These are phyloP conservation scores for Triplophysa rosa DNA, from an alignment of 2,113 vertebrate species.

Conservation along the genomic window DNA sequence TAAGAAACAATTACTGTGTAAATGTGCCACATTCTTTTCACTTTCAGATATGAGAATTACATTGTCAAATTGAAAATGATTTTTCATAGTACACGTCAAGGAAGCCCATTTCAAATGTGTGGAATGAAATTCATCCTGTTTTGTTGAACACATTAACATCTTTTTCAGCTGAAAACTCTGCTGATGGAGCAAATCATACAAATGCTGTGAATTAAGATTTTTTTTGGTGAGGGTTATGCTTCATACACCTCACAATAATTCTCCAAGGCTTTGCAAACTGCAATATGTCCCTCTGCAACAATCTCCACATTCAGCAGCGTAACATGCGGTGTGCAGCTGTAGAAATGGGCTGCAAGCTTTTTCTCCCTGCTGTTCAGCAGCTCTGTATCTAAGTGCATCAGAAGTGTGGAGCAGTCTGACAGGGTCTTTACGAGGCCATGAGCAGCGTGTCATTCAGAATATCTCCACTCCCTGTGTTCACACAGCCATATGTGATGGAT, in stretches of 20 bases:
- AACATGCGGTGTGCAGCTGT: background rate
- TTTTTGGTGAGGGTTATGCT: background rate
- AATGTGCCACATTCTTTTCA: no score
- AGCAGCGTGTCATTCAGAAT: constrained; percentile 30
- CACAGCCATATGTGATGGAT: constrained; percentile 37
- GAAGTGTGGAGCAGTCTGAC: constrained; percentile 28
- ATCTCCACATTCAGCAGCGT: constrained; percentile 37
- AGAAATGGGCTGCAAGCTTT: constrained; percentile 30
- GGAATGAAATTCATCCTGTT: no score
- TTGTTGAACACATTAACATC: no score
- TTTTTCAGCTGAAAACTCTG: background rate
- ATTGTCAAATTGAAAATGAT: no score
- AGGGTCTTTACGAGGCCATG: constrained; percentile 44
- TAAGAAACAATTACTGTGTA: no score
- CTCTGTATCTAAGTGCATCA: constrained; percentile 21
- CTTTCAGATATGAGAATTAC: no score
- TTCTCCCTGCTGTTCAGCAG: constrained; percentile 35
- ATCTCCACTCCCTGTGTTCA: constrained; percentile 1
- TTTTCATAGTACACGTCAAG: no score
- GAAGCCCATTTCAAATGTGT: no score
- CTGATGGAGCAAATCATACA: background rate
- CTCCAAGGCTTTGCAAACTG: constrained; percentile 30
- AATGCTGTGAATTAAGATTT: constrained; percentile 2
- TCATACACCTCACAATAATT: constrained; percentile 2
- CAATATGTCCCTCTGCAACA: constrained; percentile 31